phyloP scores from a whole-genome alignment of 2,797 vertebrate genomes.

The Ptychobarbus kaznakovi region DNA sequence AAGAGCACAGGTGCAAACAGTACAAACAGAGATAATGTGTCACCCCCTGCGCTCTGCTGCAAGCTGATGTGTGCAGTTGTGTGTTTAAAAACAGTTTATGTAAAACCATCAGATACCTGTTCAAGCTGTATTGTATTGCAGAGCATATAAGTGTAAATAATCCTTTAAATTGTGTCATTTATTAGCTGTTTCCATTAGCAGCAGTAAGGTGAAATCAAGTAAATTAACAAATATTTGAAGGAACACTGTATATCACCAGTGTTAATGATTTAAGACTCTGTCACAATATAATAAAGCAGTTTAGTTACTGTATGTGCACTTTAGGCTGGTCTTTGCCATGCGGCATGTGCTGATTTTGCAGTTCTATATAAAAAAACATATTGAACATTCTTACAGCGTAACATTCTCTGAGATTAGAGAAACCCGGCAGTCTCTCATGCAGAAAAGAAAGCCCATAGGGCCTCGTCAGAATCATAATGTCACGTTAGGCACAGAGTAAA shows the following conservation, averaged over 20 bases:
- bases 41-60: neutral
- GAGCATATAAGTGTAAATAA: neutral
- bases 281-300: neutral
- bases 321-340: constrained; percentile 36
- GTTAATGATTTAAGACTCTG: neutral
- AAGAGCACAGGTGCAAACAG: constrained; percentile 40
- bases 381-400: constrained; percentile 51
- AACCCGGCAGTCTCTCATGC: constrained; percentile 37
- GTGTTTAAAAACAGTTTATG: neutral
- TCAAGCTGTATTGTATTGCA: neutral
- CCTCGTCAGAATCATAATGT: constrained; percentile 42
- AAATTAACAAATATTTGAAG: neutral
- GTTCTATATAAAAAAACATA: constrained; percentile 42
- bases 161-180: neutral
- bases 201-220: constrained; percentile 3
- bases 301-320: neutral
- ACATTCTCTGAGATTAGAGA: constrained; percentile 50
- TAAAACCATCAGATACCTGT: constrained; percentile 6
- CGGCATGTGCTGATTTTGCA: constrained; percentile 40
- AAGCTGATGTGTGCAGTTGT: neutral
- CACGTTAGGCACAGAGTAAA: constrained; percentile 40
- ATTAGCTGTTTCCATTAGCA: neutral
- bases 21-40: constrained; percentile 28
- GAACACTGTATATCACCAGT: neutral
- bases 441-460: constrained; percentile 27